These are phyloP conservation scores for Melinopterus prodromus DNA, from an alignment of 2,888 invertebrate genomes.

Conservation along the genomic window DNA sequence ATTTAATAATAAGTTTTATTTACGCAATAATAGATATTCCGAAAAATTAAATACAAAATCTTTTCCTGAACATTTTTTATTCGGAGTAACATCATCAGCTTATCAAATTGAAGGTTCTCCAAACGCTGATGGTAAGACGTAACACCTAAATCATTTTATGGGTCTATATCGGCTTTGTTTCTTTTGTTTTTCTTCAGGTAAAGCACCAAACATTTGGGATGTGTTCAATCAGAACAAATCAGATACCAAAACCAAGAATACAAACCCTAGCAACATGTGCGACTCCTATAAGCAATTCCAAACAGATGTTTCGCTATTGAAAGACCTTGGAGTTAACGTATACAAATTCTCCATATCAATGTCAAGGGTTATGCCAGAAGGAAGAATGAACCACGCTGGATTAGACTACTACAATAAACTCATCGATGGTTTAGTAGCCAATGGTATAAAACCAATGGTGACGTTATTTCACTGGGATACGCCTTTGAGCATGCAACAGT, in stretches of 20 bases:
- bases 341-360: constrained; percentile 81
- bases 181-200: constrained; percentile 61
- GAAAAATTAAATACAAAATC: constrained; percentile 22
- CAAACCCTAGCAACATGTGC: constrained; percentile 72
- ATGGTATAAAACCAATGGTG: constrained; percentile 67
- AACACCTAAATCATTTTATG: not conserved
- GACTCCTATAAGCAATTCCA: constrained; percentile 74
- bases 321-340: constrained; percentile 69
- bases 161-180: not conserved
- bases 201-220: constrained; percentile 72
- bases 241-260: constrained; percentile 64
- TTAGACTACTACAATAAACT: constrained; percentile 80
- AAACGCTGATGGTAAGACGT: constrained; percentile 27
- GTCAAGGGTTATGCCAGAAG: constrained; percentile 77
- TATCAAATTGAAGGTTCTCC: constrained; percentile 36
- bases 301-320: constrained; percentile 70
- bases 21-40: not conserved
- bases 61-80: constrained; percentile 34
- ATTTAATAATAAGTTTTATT: not conserved
- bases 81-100: constrained; percentile 33
- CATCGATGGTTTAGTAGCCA: constrained; percentile 72
- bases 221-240: constrained; percentile 62
- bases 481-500: constrained; percentile 57
- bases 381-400: constrained; percentile 73
- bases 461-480: constrained; percentile 62